A percentile compares a stretch with the other conserved stretches of the same genome.
phyloP scores from a whole-genome alignment of 2,888 invertebrate genomes.

The Griposia aprilina region DNA sequence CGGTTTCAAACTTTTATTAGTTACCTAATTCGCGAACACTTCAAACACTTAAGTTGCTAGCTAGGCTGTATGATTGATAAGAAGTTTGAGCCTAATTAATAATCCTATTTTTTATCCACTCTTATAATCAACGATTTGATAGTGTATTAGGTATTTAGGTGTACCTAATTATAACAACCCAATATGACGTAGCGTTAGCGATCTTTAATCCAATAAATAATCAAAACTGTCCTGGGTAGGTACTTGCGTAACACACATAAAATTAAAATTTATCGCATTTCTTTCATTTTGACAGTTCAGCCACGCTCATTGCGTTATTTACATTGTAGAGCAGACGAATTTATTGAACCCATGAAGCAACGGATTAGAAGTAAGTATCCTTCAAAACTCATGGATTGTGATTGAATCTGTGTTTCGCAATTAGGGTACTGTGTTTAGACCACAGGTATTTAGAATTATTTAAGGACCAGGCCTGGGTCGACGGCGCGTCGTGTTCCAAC shows the following conservation, averaged over 20 bases:
- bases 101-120: not conserved
- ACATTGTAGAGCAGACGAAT: not conserved
- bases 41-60: conserved; percentile 6
- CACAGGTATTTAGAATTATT: conserved; percentile 13
- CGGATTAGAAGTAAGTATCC: not conserved
- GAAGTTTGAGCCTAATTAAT: not conserved
- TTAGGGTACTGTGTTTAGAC: not conserved
- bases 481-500: too few species aligned
- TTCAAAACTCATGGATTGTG: not conserved
- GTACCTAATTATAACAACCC: not conserved
- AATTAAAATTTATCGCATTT: not conserved
- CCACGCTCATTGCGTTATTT: not conserved
- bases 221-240: not conserved
- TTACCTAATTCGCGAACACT: conserved; percentile 45
- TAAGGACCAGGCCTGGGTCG: too few species aligned
- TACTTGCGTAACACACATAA: not conserved
- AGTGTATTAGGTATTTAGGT: not conserved
- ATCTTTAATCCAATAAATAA: not conserved
- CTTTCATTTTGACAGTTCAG: not conserved
- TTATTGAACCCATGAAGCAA: not conserved
- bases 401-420: not conserved
- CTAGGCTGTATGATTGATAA: conserved; percentile 5
- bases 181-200: not conserved
- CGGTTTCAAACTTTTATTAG: conserved; percentile 54
- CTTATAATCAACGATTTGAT: not conserved